Percentiles rank a stretch among this genome's conserved stretches.
Conservation (phyloP, 1,140 invertebrate genomes). For the Bombyx mori region ASM3026992v2 NC_085129.1:11164501-11165000, state of each 20-base stretch:
- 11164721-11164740: conserved; percentile 37
- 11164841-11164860: conserved; percentile 61
- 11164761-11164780: conserved; percentile 68
- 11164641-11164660: conserved; percentile 47
- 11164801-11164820: conserved; percentile 56
- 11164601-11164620: not conserved
- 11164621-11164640: too few relatives aligned
- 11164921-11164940: conserved; percentile 39
- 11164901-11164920: conserved; percentile 47
- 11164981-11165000: not conserved
- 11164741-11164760: conserved; percentile 54
- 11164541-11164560: conserved; percentile 1
- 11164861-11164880: conserved; percentile 42
- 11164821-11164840: conserved; percentile 66
- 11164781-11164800: conserved; percentile 63
- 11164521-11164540: conserved; percentile 1
- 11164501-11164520: not conserved
- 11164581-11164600: conserved; percentile 1
- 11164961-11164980: conserved; percentile 48
- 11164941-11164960: conserved; percentile 53
- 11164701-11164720: conserved; percentile 58
- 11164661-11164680: conserved; percentile 40
- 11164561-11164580: not conserved
- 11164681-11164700: conserved; percentile 24
- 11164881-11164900: conserved; percentile 57